Conservation (phyloP, 2,888 invertebrate species). For the Synergus gifuensis region DNA sequence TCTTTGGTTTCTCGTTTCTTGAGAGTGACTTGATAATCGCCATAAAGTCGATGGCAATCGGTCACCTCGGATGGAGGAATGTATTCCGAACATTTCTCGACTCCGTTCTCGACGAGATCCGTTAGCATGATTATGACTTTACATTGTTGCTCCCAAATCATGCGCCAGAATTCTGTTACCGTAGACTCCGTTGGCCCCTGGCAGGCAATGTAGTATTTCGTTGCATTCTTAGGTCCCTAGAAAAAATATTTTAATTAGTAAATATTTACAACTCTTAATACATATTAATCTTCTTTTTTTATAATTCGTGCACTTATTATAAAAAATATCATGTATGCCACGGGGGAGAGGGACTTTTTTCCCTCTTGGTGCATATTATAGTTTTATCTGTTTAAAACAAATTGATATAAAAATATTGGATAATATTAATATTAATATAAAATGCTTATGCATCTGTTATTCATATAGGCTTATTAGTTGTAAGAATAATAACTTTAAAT, state of each 20-base stretch:
- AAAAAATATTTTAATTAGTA: conserved; percentile 50
- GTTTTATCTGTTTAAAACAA: no score
- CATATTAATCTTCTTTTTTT: no score
- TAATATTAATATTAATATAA: no score
- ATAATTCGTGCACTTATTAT: no score
- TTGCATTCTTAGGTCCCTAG: conserved; percentile 91
- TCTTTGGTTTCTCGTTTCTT: conserved; percentile 94
- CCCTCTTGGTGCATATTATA: no score
- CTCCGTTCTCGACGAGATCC: conserved; percentile 92
- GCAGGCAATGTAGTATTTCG: conserved; percentile 93
- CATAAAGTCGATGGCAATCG: conserved; percentile 91
- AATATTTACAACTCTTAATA: background rate
- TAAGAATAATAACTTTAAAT: no score
- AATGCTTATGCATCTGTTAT: no score
- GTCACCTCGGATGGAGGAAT: conserved; percentile 94
- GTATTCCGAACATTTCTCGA: conserved; percentile 94
- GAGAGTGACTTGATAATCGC: conserved; percentile 92
- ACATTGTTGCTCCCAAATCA: conserved; percentile 97
- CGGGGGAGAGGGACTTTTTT: no score
- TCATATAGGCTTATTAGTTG: no score
- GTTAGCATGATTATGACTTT: conserved; percentile 94
- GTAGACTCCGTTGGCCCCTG: conserved; percentile 94
- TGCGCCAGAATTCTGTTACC: conserved; percentile 94
- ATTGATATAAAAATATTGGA: no score
- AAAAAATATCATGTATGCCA: no score